Conservation (phyloP, 23 tunicate genomes). For the Oikopleura vanhoeffeni region DNA sequence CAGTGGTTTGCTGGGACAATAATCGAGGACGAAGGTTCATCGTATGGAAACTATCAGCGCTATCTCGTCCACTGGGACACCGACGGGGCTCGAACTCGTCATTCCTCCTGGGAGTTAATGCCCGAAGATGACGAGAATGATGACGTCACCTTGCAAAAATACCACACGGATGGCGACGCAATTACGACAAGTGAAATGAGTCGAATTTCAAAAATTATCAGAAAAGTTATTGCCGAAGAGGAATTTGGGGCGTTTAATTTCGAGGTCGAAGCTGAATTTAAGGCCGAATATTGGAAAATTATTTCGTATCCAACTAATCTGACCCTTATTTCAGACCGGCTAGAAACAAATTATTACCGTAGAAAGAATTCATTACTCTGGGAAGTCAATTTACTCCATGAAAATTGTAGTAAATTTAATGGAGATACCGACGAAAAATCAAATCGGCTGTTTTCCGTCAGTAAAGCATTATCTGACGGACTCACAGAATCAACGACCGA, state of each 20-base stretch:
- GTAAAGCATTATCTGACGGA: neutral
- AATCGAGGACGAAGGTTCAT: neutral
- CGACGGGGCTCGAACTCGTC: neutral
- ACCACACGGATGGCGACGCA: neutral
- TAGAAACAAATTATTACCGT: constrained; percentile 1
- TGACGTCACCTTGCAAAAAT: neutral
- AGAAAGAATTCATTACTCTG: neutral
- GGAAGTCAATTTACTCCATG: neutral
- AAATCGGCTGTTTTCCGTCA: neutral
- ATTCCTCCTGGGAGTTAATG: neutral
- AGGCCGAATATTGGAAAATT: neutral
- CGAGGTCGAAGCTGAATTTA: neutral
- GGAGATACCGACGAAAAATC: neutral
- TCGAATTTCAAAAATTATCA: neutral
- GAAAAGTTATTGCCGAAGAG: neutral
- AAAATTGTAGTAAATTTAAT: neutral
- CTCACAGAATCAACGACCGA: neutral
- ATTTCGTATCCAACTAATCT: constrained; percentile 3
- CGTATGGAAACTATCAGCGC: neutral
- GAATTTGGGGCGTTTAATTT: neutral
- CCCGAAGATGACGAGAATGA: neutral
- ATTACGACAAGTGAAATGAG: neutral
- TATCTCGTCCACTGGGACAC: neutral
- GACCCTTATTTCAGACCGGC: neutral
- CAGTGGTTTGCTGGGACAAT: neutral